phyloP scores from a whole-genome alignment of 2,888 invertebrate genomes.

The Idaea aversata region DNA sequence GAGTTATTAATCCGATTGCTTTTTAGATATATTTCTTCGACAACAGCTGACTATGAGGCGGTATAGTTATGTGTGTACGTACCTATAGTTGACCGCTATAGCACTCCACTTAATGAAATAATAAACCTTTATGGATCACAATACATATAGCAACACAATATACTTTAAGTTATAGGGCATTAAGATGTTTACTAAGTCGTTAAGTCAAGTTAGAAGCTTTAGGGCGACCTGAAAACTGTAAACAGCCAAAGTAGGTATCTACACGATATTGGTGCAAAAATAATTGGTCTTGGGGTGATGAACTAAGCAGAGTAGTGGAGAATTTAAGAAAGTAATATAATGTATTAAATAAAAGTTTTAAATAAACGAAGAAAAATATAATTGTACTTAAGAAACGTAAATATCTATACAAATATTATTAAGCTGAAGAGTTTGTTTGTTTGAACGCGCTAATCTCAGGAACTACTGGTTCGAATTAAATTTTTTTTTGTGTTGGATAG shows the following conservation, averaged over 20 bases:
- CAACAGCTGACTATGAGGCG: constrained; percentile 27
- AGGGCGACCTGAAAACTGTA: background rate
- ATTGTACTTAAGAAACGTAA: too few species aligned
- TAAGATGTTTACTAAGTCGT: background rate
- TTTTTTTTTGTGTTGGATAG: too few species aligned
- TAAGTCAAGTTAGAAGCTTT: background rate
- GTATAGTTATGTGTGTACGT: constrained; percentile 22
- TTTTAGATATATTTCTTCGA: constrained; percentile 38
- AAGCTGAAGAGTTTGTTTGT: too few species aligned
- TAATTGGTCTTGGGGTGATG: too few species aligned
- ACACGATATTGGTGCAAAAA: background rate
- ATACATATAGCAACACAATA: background rate
- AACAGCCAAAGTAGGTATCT: background rate
- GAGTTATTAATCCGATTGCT: constrained; percentile 40
- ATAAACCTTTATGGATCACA: constrained; percentile 30
- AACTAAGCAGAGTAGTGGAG: too few species aligned
- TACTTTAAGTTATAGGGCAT: background rate
- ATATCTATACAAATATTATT: too few species aligned
- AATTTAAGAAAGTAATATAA: too few species aligned
- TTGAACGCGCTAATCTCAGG: too few species aligned
- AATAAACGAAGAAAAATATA: too few species aligned
- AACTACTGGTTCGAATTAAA: too few species aligned
- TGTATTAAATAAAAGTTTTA: too few species aligned
- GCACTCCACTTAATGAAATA: constrained; percentile 49
- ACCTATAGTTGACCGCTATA: constrained; percentile 18